A percentile compares a stretch with the other conserved stretches of the same genome.
Evolutionary conservation across 2,888 invertebrate genomes (phyloP).

Genomic region (Idaea aversata): DNA sequence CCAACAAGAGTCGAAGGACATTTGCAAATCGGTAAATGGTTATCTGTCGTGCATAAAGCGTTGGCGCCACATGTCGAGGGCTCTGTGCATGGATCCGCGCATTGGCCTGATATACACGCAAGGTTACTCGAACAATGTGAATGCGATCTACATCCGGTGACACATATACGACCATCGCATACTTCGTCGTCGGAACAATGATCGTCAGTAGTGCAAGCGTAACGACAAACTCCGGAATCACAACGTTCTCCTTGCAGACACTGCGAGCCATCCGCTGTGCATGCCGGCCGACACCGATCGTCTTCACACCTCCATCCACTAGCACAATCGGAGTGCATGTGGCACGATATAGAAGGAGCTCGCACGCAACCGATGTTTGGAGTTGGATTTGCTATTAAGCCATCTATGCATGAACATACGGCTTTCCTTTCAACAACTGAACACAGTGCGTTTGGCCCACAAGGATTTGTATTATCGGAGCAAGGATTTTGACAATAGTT

Average conservation of each 20-base stretch:
- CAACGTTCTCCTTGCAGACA: slow-evolving; percentile 93
- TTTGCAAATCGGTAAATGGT: slow-evolving; percentile 87
- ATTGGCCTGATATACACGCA: slow-evolving; percentile 89
- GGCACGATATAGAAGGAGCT: slow-evolving; percentile 87
- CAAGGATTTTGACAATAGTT: slow-evolving; percentile 92
- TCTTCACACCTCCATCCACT: slow-evolving; percentile 87
- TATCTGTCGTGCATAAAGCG: slow-evolving; percentile 84
- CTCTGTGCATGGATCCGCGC: slow-evolving; percentile 87
- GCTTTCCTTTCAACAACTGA: slow-evolving; percentile 90
- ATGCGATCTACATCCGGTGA: slow-evolving; percentile 90
- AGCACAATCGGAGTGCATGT: slow-evolving; percentile 87
- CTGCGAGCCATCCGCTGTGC: slow-evolving; percentile 84
- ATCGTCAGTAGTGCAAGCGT: slow-evolving; percentile 90
- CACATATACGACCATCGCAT: slow-evolving; percentile 89
- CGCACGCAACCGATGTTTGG: slow-evolving; percentile 93
- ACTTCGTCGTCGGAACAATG: slow-evolving; percentile 94
- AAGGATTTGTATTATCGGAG: slow-evolving; percentile 82
- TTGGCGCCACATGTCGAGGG: slow-evolving; percentile 92
- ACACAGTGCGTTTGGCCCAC: slow-evolving; percentile 92
- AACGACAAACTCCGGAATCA: slow-evolving; percentile 87
- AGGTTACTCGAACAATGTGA: slow-evolving; percentile 86
- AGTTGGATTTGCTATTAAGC: slow-evolving; percentile 92
- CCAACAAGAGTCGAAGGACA: slow-evolving; percentile 88
- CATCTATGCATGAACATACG: slow-evolving; percentile 87
- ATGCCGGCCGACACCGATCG: slow-evolving; percentile 87